A percentile compares a stretch with the other conserved stretches of the same genome.
Conservation (phyloP, 2,797 vertebrate genomes). For the Bradypodion pumilum region DNA sequence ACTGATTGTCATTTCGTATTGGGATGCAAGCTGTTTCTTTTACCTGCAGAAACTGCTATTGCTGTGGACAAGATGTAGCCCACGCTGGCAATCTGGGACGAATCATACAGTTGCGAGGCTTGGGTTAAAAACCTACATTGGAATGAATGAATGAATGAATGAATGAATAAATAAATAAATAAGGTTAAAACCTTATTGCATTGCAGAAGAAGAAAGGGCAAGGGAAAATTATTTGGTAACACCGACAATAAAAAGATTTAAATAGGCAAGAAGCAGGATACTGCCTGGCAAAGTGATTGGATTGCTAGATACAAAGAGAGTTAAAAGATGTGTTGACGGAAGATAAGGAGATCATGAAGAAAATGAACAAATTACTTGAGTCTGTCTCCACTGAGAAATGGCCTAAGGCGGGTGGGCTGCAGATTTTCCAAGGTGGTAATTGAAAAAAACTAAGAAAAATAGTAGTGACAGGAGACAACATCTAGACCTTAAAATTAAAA, state of each 20-base stretch:
- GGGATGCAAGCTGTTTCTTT: not conserved
- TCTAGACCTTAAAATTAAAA: too few relatives aligned
- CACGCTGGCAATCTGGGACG: slow-evolving; percentile 86
- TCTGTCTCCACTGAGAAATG: not conserved
- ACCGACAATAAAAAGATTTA: not conserved
- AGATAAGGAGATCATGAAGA: not conserved
- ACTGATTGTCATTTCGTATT: not conserved
- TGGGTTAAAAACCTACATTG: slow-evolving; percentile 87
- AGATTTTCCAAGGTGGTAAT: not conserved
- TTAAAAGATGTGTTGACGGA: not conserved
- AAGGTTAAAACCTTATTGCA: not conserved
- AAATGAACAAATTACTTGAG: not conserved
- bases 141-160: too few relatives aligned
- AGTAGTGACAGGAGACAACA: not conserved
- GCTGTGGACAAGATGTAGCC: slow-evolving; percentile 91
- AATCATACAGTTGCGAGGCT: slow-evolving; percentile 88
- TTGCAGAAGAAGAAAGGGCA: not conserved
- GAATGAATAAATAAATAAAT: too few relatives aligned
- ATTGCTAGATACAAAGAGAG: not conserved
- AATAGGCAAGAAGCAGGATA: not conserved
- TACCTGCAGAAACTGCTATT: slow-evolving; percentile 87
- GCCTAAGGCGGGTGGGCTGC: not conserved
- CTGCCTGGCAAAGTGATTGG: not conserved
- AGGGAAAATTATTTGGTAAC: not conserved
- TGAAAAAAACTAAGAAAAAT: not conserved